phyloP scores from a whole-genome alignment of 30 jellyfish, hydroid and myxozoan species.

The Cassiopea xamachana region DNA sequence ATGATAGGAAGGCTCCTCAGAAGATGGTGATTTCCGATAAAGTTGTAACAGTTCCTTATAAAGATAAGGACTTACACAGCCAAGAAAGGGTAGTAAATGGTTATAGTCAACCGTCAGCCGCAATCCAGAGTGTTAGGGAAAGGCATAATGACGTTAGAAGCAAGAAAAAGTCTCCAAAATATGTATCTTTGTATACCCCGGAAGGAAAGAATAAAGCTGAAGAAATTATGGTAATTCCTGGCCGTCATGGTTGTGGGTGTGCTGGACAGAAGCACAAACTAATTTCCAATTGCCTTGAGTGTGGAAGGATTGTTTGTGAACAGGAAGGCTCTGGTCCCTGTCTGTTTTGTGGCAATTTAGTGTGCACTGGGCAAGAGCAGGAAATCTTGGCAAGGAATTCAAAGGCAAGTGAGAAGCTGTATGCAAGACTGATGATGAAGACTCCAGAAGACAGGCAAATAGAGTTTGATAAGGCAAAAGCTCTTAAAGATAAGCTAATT shows the following conservation, averaged over 20 bases:
- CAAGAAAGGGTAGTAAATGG: neutral
- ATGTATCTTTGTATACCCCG: slow-evolving; percentile 87
- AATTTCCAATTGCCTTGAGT: slow-evolving; percentile 88
- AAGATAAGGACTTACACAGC: slow-evolving; percentile 26
- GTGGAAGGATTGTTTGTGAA: slow-evolving; percentile 98
- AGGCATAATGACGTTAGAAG: neutral
- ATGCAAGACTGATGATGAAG: slow-evolving; percentile 76
- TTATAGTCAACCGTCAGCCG: neutral
- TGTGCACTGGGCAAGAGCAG: slow-evolving; percentile 93
- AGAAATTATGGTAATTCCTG: slow-evolving; percentile 86
- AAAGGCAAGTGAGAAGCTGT: slow-evolving; percentile 85
- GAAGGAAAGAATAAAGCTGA: slow-evolving; percentile 87
- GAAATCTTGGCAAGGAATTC: slow-evolving; percentile 86
- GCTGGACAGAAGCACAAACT: slow-evolving; percentile 93
- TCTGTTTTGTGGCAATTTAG: slow-evolving; percentile 94
- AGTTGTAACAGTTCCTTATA: slow-evolving; percentile 35
- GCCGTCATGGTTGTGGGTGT: slow-evolving; percentile 94
- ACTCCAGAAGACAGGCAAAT: slow-evolving; percentile 37
- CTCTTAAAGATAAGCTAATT: slow-evolving; percentile 79
- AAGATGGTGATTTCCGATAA: slow-evolving; percentile 21
- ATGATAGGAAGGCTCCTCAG: slow-evolving; percentile 12
- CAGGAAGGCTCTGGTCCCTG: slow-evolving; percentile 99
- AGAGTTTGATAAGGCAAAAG: slow-evolving; percentile 79
- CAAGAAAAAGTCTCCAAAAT: slow-evolving; percentile 71
- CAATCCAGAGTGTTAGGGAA: neutral